Base-by-base conservation (phyloP, 1,140 invertebrate species). In the Brachionus sp. region DNA sequence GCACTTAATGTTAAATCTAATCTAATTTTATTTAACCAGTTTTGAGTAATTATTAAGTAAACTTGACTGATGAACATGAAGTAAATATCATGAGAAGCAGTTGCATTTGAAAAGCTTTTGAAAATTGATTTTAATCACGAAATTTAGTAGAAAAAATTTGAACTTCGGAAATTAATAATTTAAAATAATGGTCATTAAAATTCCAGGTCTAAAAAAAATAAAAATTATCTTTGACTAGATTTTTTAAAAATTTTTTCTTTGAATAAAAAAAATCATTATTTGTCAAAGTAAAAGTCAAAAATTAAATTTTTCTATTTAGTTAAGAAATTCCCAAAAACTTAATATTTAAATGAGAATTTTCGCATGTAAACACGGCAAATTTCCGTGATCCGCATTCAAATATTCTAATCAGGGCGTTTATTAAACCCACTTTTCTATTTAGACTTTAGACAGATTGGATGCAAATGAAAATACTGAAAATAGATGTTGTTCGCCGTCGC, bases 401-500 rank as follows among this genome's bases (percentile, higher is more conserved):
- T 19, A 57, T 9, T 19, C n/a, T 23, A 57, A 57, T 57, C 50
- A 57, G 50, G 50, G 50, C 16, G n/a, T 16, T 57, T 57, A 19
- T 9, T 23, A 57, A 57, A 57, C 7, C 19, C 5, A 57, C 19
- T 57, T 57, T 57, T 19, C 50, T 57, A 57, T 57, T 57, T 57
- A 57, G 50, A 57, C 50, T 57, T 25, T 57, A 46, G 25, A 25
- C 7, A 16, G 44, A 29, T 23, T 46, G 19, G 23, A 75, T 75
- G 6, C 10, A 16, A 16, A 39, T 23, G 37, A 44, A 37, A 35
- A 39, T 9, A 37, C 9, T 10, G 39, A 75, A 9, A 25, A 75
- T 75, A 39, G 66, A 16, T 70, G 66, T 33, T 70, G 66, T 70
- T 75, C 70, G 9, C 70, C 70, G 23, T 46, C 37, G 12, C 70